Conservation (phyloP, 2,113 vertebrate species). For the Catharus fuscescens region DNA sequence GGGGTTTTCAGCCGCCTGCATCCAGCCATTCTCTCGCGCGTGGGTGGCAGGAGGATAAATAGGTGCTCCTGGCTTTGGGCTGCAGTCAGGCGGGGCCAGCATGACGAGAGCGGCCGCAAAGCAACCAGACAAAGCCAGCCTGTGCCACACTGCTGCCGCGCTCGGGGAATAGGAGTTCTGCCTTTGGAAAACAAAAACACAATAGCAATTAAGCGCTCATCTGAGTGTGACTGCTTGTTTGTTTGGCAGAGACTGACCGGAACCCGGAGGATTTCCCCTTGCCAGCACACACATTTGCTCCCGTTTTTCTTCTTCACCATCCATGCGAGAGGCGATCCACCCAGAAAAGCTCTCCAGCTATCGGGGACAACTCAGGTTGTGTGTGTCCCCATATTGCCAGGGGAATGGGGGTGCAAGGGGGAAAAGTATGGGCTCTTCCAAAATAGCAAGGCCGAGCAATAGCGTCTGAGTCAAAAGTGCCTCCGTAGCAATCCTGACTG, state of each 20-base stretch:
- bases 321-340: not conserved
- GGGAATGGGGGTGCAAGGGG: not conserved
- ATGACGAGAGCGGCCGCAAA: not conserved
- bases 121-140: conserved; percentile 45
- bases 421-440: not conserved
- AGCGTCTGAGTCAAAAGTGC: not conserved
- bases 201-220: conserved; percentile 36
- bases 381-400: not conserved
- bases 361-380: not conserved
- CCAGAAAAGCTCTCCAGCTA: not conserved
- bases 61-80: not conserved
- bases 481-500: not conserved
- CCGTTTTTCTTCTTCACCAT: not conserved
- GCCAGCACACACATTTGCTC: not conserved
- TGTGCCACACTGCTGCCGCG: conserved; percentile 20
- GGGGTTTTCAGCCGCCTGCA: not conserved
- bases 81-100: not conserved
- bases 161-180: not conserved
- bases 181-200: conserved; percentile 32
- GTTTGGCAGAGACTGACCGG: conserved; percentile 16
- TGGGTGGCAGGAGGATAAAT: not conserved
- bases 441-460: not conserved
- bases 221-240: not conserved
- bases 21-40: not conserved
- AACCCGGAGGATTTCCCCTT: not conserved